Evolutionary conservation across 2,113 vertebrate species (phyloP).

Genomic region (Lasiurus cinereus): DNA sequence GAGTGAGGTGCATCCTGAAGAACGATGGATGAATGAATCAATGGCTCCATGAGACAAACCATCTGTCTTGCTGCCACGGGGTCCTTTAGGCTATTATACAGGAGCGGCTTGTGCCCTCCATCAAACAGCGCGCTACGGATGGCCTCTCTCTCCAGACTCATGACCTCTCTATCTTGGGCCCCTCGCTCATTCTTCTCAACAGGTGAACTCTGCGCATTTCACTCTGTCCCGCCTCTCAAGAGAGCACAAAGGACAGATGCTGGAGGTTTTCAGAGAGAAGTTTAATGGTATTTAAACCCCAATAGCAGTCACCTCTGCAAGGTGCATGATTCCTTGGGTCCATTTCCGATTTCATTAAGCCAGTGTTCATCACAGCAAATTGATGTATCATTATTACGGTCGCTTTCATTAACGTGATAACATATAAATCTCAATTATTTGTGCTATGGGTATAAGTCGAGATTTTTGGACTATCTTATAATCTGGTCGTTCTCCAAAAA

Average conservation of each 20-base stretch:
- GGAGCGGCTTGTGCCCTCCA: accelerated
- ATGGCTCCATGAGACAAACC: background rate
- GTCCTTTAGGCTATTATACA: no score
- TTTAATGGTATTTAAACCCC: background rate
- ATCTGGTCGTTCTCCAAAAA: background rate
- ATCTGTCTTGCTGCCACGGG: background rate
- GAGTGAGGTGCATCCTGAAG: background rate
- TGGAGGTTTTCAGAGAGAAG: background rate
- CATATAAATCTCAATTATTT: background rate
- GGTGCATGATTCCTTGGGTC: background rate
- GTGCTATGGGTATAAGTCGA: background rate
- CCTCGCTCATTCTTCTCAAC: background rate
- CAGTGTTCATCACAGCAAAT: background rate
- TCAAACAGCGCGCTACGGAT: background rate
- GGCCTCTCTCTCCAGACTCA: accelerated
- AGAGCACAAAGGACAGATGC: background rate
- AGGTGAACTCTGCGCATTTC: background rate
- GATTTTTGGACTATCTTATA: background rate
- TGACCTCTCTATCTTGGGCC: background rate
- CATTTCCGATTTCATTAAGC: background rate
- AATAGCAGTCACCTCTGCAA: background rate
- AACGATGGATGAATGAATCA: background rate
- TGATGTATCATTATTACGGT: background rate
- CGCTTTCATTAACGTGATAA: background rate
- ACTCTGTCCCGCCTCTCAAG: background rate